These are phyloP conservation scores for Brachionus manjavacas DNA, from an alignment of 1,140 invertebrate species.

Conservation along the genomic window DNA sequence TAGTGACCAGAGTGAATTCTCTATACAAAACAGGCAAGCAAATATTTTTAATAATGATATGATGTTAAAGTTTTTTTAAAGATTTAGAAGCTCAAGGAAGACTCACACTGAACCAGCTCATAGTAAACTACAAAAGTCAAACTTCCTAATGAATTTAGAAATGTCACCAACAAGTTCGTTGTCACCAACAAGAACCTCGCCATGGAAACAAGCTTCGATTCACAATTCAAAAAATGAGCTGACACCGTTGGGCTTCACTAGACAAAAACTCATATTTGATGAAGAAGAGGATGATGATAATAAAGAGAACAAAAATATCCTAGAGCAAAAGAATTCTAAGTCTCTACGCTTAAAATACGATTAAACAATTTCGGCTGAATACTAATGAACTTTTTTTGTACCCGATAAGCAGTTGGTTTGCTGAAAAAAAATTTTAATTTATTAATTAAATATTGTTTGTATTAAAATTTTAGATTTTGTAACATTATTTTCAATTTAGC, in stretches of 20 bases:
- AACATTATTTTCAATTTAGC: background rate
- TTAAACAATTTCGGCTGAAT: background rate
- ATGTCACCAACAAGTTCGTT: constrained; percentile 25
- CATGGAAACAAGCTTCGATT: constrained; percentile 24
- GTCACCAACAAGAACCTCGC: constrained; percentile 3
- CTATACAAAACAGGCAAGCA: background rate
- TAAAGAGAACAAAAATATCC: background rate
- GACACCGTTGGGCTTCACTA: constrained; percentile 7
- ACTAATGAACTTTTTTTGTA: background rate
- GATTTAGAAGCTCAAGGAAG: background rate
- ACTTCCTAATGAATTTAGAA: background rate
- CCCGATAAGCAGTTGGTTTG: background rate
- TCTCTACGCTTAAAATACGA: background rate
- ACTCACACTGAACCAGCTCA: constrained; percentile 13
- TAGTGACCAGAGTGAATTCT: constrained; percentile 34
- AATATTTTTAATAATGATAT: background rate
- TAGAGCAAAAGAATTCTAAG: background rate
- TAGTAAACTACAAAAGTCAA: background rate
- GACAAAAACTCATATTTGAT: constrained; percentile 27
- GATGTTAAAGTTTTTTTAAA: background rate
- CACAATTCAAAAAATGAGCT: background rate
- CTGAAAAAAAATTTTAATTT: background rate
- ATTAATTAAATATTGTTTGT: background rate
- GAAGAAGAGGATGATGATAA: constrained; percentile 31
- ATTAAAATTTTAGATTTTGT: background rate